These are phyloP conservation scores for Mellilla xanthometata DNA, from an alignment of 2,888 invertebrate species.

Conservation along the genomic window DNA sequence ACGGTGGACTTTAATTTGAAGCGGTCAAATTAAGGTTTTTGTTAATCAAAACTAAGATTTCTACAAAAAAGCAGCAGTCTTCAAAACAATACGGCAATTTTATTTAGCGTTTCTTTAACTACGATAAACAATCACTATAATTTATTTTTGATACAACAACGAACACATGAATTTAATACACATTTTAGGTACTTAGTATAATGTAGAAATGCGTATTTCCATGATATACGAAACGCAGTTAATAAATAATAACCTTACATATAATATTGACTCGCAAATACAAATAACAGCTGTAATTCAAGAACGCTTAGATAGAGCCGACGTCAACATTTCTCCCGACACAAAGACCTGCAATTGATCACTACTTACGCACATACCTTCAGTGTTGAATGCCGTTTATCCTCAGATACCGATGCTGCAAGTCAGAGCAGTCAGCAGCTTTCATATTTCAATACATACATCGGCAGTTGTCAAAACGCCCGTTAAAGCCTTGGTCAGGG, in stretches of 20 bases:
- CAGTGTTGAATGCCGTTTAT: constrained; percentile 35
- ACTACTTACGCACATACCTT: constrained; percentile 25
- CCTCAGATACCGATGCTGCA: constrained; percentile 40
- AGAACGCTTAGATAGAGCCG: constrained; percentile 12
- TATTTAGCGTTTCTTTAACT: too few species aligned
- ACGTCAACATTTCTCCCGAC: constrained; percentile 27
- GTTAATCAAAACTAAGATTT: too few species aligned
- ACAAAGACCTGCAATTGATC: constrained; percentile 20
- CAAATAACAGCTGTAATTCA: not conserved
- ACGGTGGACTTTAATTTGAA: constrained; percentile 6
- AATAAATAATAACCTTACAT: not conserved
- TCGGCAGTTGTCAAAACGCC: constrained; percentile 72
- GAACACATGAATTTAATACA: too few species aligned
- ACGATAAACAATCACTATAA: too few species aligned
- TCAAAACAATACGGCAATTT: too few species aligned
- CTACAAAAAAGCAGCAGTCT: too few species aligned
- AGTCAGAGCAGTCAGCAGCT: constrained; percentile 51
- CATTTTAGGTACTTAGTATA: too few species aligned
- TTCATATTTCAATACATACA: constrained; percentile 76
- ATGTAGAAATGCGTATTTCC: too few species aligned
- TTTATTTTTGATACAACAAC: too few species aligned
- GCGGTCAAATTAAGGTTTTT: not conserved
- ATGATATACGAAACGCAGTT: too few species aligned
- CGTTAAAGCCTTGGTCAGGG: constrained; percentile 54
- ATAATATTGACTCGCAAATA: too few species aligned